Base-by-base conservation (phyloP, 2,113 vertebrate species). In the Eublepharis macularius region DNA sequence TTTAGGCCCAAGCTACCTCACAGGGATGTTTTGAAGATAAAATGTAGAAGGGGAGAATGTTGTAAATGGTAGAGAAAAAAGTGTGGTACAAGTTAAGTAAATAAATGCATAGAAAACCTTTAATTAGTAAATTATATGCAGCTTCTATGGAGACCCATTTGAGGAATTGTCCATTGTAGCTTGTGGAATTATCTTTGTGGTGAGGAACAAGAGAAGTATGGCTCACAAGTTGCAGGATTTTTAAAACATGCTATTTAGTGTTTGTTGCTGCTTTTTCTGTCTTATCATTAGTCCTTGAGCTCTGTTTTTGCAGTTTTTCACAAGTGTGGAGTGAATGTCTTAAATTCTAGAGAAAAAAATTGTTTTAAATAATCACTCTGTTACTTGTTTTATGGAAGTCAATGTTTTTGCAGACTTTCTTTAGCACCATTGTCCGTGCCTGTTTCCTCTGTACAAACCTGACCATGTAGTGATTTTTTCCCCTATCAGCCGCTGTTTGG, bases 351-450 rank as follows among this genome's bases (percentile, higher is more conserved):
- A 29, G 32, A 16, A 47, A 83, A 76, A 66, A 26, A 34, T 60
- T 83, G 41, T 68, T 4, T 7, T 51, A 11, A 17, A 43, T 57
- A n/a, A 26, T 57, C 36, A 54, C 29, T 85, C 6, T 36, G 41
- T 85, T 72, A 63, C 24, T 63, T 69, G 76, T 73, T 85, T 43
- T 74, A 43, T 83, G 70, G 73, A 74, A 10, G n/a, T 60, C 60
- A n/a, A 73, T 39, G 49, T 43, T 41, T 41, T 54, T 72, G 68
- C n/a, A 54, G 32, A 26, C 51, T 72, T 29, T 47, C 51, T 63
- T 85, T 29, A 36, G 34, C 17, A 9, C 45, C 41, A 34, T 68
- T 70, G 34, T 39, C 47, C 54, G 26, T 84, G 47, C 34, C 11
- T 77, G 45, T n/a, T 29, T 68, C 32, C 39, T 16, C 26, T 81